Base-by-base conservation (phyloP, 2,113 vertebrate species). In the Nibea coibor region DNA sequence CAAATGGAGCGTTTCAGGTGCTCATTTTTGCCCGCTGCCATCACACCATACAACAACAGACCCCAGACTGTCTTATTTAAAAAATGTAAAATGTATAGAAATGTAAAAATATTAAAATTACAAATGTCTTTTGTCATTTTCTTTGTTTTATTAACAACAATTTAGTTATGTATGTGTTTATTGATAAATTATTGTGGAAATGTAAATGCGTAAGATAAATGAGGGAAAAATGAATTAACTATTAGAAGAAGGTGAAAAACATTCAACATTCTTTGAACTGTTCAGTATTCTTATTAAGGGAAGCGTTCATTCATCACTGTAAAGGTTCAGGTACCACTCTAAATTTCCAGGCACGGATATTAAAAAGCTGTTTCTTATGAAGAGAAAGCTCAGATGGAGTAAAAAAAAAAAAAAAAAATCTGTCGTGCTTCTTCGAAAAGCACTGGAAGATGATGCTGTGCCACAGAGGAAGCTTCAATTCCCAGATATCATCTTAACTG, bases 401-500 rank as follows among this genome's bases (percentile, higher is more conserved):
- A 39, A n/a, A 68, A 31, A 20, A 26, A 53, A n/a, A 28, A 28
- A 26, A 48, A 39, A 53, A 19, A 17, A 12, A 16, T 53, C 58
- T 75, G 15, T 12, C 5, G 19, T 45, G n/a, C 28, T 53, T 68
- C 47, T 43, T 20, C 24, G 15, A 64, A 56, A 47, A 35, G 42
- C 61, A 39, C 19, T 48, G 28, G 42, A 24, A 64, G 50, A 54
- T 48, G 39, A 56, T 11, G 19, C 24, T 57, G 39, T 39, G 8
- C 26, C 58, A 63, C 51, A 31, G 39, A 72, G 24, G 1, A 45
- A 28, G 61, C 31, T 74, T 50, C 28, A 65, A 61, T 51, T 59
- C 31, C 45, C n/a, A 59, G 63, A 81, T 43, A 80, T 51, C 53
- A 73, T 58, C 62, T 26, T 22, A 59, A 56, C 26, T 28, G n/a